Evolutionary conservation across 2,888 invertebrate genomes (phyloP).

Genomic region (Ypsolopha scabrella): DNA sequence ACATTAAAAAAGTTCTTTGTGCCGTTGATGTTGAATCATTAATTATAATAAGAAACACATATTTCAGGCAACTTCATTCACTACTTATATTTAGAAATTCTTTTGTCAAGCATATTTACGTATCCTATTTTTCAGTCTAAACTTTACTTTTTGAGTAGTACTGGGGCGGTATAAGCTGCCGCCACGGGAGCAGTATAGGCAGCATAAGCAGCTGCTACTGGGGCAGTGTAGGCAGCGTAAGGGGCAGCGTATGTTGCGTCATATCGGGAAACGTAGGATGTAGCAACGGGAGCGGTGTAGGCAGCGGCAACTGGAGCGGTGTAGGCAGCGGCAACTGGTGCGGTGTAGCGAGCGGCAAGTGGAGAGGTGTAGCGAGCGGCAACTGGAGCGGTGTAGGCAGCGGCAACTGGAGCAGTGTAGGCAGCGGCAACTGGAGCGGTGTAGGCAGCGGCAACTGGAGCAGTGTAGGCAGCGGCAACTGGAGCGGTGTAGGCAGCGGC

Average conservation of each 20-base stretch:
- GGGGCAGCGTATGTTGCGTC: conserved; percentile 46
- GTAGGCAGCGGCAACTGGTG: conserved; percentile 29
- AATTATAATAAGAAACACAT: too few relatives aligned
- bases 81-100: too few relatives aligned
- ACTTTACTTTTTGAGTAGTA: background rate
- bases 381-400: conserved; percentile 25
- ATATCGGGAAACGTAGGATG: conserved; percentile 36
- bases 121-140: background rate
- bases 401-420: conserved; percentile 17
- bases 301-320: conserved; percentile 25
- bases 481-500: conserved; percentile 37
- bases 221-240: conserved; percentile 12
- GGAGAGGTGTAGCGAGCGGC: conserved; percentile 19
- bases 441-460: conserved; percentile 25
- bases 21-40: too few relatives aligned
- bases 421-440: conserved; percentile 7
- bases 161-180: background rate
- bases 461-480: conserved; percentile 40
- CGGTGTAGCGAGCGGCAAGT: conserved; percentile 2
- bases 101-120: background rate
- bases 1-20: too few relatives aligned
- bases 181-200: background rate
- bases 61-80: too few relatives aligned
- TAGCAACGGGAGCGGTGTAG: conserved; percentile 32
- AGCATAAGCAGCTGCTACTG: conserved; percentile 10